Evolutionary conservation across 2,888 invertebrate genomes (phyloP), one percentile per base, ranked within the genome.

Genomic region (Cerceris rybyensis): DNA sequence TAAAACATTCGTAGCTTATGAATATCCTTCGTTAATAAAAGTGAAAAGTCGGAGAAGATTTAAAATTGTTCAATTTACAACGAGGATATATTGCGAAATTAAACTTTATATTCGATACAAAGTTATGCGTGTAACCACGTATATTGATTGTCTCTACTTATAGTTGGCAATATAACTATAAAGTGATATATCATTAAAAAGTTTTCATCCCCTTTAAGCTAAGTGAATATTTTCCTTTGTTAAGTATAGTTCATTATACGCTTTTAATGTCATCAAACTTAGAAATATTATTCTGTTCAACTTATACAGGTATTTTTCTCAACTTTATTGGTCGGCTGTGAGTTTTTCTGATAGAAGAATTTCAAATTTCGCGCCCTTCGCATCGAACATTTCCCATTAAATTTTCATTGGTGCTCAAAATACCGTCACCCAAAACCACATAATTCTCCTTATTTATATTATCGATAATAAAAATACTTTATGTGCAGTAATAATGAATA

Each of bases 71-170:
- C 14, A 2, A n/a, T 59, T 59, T 42, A 14, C 28, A 64, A 72
- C 41, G 61, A 43, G 11, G 52, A 42, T 57, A 28, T 43, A 69
- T 61, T 17, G 55, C 9, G 8, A 68, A 67, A 64, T 8, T 13
- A 65, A 71, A 67, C 43, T n/a, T 49, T 64, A 64, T 0, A 14
- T 67, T 55, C 52, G 63, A 67, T 64, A 64, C 65, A 60, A 60
- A 16, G 64, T 78, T 49, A 60, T 16, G 39, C 50, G 50, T 42
- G 63, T 59, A 57, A 65, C 41, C 16, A 67, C 63, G 70, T 39
- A 43, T 54, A 39, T 76, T 85, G 82, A 84, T 85, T 85, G 81
- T 85, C 84, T 74, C 84, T 81, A 84, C 84, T 79, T 63, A 7
- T 76, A 57, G 61, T 80, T 71, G 61, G 63, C 64, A 60, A 74